Percentiles rank a stretch among this genome's conserved stretches.
These are phyloP conservation scores for Taenioides sp. DNA, from an alignment of 2,797 vertebrate genomes.

Conservation along the genomic window DNA sequence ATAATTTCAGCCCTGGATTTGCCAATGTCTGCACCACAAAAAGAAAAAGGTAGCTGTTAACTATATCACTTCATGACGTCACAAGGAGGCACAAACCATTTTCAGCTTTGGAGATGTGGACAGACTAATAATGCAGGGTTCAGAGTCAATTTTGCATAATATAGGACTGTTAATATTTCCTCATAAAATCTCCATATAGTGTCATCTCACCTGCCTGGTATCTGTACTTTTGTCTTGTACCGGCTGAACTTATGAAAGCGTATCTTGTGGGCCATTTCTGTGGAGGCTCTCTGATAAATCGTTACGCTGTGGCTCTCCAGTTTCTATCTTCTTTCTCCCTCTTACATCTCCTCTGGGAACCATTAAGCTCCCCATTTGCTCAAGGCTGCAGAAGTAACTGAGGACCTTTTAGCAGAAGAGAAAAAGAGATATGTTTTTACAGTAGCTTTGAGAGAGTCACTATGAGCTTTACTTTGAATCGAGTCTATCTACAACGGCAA, in stretches of 20 bases:
- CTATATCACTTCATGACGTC: no score
- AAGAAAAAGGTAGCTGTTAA: no score
- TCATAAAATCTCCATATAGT: no score
- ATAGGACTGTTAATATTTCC: no score
- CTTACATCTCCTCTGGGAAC: slow-evolving; percentile 14
- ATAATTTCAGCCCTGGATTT: no score
- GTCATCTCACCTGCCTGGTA: background rate
- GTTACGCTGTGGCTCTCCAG: slow-evolving; percentile 14
- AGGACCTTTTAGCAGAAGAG: slow-evolving; percentile 30
- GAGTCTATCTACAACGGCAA: slow-evolving; percentile 47
- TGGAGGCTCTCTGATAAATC: slow-evolving; percentile 14
- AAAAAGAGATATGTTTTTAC: slow-evolving; percentile 35
- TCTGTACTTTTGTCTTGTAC: slow-evolving; percentile 2
- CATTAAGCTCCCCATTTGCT: slow-evolving; percentile 43
- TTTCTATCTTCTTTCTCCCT: slow-evolving; percentile 21
- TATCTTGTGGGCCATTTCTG: slow-evolving; percentile 5
- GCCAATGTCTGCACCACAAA: no score
- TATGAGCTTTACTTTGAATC: slow-evolving; percentile 26
- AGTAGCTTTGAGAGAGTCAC: slow-evolving; percentile 28
- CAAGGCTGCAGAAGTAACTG: slow-evolving; percentile 37
- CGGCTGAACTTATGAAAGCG: slow-evolving; percentile 6
- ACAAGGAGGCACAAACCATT: no score
- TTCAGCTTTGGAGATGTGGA: no score
- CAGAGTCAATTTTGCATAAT: no score
- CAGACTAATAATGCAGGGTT: no score